phyloP scores from a whole-genome alignment of 2,888 invertebrate species.

The Beris morrisii region DNA sequence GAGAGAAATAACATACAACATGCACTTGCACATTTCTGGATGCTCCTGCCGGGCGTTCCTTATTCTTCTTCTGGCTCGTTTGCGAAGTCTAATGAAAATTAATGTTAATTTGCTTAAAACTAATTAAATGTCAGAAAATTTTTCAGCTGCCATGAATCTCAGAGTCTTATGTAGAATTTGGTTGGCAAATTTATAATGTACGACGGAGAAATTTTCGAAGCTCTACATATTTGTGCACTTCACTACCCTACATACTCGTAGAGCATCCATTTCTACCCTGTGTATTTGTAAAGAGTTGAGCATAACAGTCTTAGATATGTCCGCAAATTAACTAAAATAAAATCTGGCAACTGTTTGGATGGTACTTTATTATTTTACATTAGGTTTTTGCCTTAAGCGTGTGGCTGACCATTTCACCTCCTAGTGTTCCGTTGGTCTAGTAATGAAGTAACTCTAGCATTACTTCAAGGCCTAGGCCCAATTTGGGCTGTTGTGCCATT shows the following conservation, averaged over 20 bases:
- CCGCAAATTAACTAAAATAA: not conserved
- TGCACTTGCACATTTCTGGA: not conserved
- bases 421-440: no score
- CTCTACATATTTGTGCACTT: slow-evolving; percentile 21
- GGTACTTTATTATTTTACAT: no score
- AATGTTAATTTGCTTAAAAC: slow-evolving; percentile 55
- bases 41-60: not conserved
- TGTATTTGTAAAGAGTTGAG: no score
- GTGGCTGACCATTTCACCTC: no score
- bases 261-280: no score
- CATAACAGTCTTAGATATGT: not conserved
- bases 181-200: slow-evolving; percentile 26
- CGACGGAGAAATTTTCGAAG: slow-evolving; percentile 21
- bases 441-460: no score
- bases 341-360: no score
- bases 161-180: slow-evolving; percentile 36
- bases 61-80: slow-evolving; percentile 2
- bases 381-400: no score
- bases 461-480: no score
- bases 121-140: slow-evolving; percentile 48
- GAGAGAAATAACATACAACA: not conserved
- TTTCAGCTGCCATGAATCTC: slow-evolving; percentile 38
- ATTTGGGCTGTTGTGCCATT: no score
- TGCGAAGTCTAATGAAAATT: slow-evolving; percentile 47
- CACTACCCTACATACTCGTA: not conserved